phyloP scores from a whole-genome alignment of 30 jellyfish, hydroid and myxozoan genomes.

The Aurelia sp. region DNA sequence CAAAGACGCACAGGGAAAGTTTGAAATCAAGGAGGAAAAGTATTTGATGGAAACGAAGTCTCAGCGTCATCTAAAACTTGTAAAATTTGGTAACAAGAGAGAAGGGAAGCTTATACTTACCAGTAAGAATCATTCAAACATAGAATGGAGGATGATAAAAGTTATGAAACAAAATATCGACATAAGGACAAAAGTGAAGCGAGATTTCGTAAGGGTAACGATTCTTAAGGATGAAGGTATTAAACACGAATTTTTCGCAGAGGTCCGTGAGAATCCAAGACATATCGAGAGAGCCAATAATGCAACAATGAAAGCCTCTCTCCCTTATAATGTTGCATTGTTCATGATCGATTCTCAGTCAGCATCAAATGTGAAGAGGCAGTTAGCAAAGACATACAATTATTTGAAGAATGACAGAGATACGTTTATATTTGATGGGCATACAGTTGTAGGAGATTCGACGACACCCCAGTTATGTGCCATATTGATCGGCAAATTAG shows the following conservation, averaged over 20 bases:
- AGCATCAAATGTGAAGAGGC: slow-evolving; percentile 1
- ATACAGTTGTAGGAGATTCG: slow-evolving; percentile 77
- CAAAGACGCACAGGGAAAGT: neutral
- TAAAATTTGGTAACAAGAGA: neutral
- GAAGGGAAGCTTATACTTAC: neutral
- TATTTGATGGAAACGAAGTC: neutral
- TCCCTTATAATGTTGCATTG: slow-evolving; percentile 4
- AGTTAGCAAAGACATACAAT: slow-evolving; percentile 14
- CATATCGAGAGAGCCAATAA: neutral
- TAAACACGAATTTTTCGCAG: neutral
- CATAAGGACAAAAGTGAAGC: neutral
- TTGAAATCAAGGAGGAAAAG: neutral
- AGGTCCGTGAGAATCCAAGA: neutral
- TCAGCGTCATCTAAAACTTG: neutral
- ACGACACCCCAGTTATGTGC: slow-evolving; percentile 71
- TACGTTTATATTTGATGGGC: slow-evolving; percentile 53
- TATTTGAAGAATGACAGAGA: slow-evolving; percentile 1
- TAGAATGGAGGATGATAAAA: no score
- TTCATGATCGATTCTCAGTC: slow-evolving; percentile 42
- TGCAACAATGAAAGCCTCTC: neutral
- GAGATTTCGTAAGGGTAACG: slow-evolving; percentile 9
- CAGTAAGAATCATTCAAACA: no score
- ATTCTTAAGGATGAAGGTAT: neutral
- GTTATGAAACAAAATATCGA: neutral
- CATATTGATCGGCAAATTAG: slow-evolving; percentile 32